A percentile compares a stretch with the other conserved stretches of the same genome.
These are phyloP conservation scores for Sisyra terminalis DNA, from an alignment of 2,888 invertebrate species.

Conservation along the genomic window DNA sequence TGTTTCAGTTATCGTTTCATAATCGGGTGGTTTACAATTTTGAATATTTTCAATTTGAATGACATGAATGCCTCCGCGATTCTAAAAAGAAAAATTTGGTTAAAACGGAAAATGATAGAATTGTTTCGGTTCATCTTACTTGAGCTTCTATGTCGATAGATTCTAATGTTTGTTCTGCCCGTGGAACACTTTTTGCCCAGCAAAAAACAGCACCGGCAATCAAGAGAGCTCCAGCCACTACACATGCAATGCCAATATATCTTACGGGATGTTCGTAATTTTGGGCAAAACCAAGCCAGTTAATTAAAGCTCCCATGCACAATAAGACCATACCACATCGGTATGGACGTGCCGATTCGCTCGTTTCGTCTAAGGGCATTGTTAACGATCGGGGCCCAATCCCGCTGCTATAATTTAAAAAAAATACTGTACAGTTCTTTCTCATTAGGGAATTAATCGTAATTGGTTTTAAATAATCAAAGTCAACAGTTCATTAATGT, in stretches of 20 bases:
- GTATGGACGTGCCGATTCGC: slow-evolving; percentile 45
- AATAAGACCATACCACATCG: slow-evolving; percentile 56
- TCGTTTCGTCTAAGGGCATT: slow-evolving; percentile 6
- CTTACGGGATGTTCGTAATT: slow-evolving; percentile 55
- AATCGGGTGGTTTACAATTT: slow-evolving; percentile 50
- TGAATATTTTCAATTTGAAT: not conserved
- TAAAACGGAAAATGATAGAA: too few relatives aligned
- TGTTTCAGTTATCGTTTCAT: slow-evolving; percentile 49
- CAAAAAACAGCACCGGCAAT: slow-evolving; percentile 60
- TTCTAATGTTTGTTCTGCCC: not conserved
- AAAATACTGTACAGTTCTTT: too few relatives aligned
- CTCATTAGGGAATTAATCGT: too few relatives aligned
- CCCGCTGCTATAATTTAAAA: too few relatives aligned
- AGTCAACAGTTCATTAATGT: too few relatives aligned
- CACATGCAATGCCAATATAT: slow-evolving; percentile 56
- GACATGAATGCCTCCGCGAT: not conserved
- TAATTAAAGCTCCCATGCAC: slow-evolving; percentile 54
- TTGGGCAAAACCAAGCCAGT: slow-evolving; percentile 57
- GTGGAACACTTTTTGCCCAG: slow-evolving; percentile 34
- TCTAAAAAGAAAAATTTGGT: not conserved
- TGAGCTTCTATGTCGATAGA: too few relatives aligned
- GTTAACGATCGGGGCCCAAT: not conserved
- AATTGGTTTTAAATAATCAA: too few relatives aligned
- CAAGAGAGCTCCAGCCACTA: slow-evolving; percentile 53
- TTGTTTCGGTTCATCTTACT: too few relatives aligned